Conservation (phyloP, 2,113 vertebrate genomes). For the Plestiodon gilberti region DNA sequence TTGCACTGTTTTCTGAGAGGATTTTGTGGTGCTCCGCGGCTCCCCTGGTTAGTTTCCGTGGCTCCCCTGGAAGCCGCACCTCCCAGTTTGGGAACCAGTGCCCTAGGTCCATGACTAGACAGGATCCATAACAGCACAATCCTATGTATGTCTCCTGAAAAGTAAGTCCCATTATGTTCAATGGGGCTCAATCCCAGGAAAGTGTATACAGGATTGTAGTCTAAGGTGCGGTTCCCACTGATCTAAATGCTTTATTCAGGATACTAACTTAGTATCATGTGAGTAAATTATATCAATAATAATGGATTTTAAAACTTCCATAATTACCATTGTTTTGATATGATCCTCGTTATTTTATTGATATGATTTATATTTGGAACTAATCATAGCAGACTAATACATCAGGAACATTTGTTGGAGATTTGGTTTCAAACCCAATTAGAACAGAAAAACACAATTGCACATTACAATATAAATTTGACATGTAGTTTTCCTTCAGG, state of each 20-base stretch:
- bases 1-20: too few relatives aligned
- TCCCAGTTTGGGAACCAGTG: too few relatives aligned
- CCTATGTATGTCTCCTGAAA: too few relatives aligned
- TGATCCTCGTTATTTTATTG: slow-evolving; percentile 11
- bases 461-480: slow-evolving; percentile 71
- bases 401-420: slow-evolving; percentile 51
- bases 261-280: not conserved
- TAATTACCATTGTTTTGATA: slow-evolving; percentile 40
- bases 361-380: slow-evolving; percentile 44
- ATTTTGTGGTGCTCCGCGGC: too few relatives aligned
- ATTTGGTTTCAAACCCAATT: slow-evolving; percentile 70
- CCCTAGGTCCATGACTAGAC: too few relatives aligned
- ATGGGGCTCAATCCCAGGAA: too few relatives aligned
- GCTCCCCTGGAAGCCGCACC: too few relatives aligned
- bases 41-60: too few relatives aligned
- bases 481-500: slow-evolving; percentile 76
- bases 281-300: slow-evolving; percentile 37
- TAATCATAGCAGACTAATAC: slow-evolving; percentile 48
- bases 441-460: slow-evolving; percentile 66
- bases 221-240: too few relatives aligned
- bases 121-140: too few relatives aligned
- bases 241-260: not conserved
- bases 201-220: too few relatives aligned
- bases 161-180: too few relatives aligned
- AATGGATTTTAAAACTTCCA: not conserved